Evolutionary conservation across 2,113 vertebrate genomes (phyloP).

Genomic region (Argyrosomus japonicus): DNA sequence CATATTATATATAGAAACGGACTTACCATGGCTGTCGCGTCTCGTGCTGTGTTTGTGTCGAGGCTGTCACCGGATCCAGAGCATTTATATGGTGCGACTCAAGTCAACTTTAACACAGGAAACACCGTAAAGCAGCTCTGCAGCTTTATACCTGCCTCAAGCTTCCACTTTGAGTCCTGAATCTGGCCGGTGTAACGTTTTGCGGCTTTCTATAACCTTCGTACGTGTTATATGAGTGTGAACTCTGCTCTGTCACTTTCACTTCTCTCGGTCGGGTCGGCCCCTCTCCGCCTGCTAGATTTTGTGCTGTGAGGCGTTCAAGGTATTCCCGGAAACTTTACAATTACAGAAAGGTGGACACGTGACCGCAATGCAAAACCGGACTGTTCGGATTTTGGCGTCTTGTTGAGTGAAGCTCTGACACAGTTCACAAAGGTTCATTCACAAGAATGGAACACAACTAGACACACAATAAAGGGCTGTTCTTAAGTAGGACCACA

Average conservation of each 20-base stretch:
- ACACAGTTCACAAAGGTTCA: no score
- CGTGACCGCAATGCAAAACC: not conserved
- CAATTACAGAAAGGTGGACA: not conserved
- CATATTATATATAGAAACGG: no score
- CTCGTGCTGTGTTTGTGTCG: slow-evolving; percentile 12
- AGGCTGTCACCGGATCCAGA: slow-evolving; percentile 50
- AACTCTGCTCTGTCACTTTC: slow-evolving; percentile 15
- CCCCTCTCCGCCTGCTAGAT: no score
- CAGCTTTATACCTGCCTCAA: not conserved
- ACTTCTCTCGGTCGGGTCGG: not conserved
- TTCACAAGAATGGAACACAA: not conserved
- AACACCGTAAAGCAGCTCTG: not conserved
- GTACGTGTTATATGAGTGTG: rapidly evolving
- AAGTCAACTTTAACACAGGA: slow-evolving; percentile 30
- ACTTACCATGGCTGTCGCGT: slow-evolving; percentile 75
- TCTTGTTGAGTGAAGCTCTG: not conserved
- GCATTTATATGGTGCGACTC: slow-evolving; percentile 48
- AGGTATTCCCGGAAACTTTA: slow-evolving; percentile 19
- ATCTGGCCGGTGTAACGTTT: rapidly evolving
- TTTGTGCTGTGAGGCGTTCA: slow-evolving; percentile 37
- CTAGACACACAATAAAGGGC: not conserved
- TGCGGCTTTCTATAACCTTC: not conserved
- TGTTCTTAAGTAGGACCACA: not conserved
- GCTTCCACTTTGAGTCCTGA: not conserved
- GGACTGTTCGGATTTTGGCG: not conserved